phyloP scores from a whole-genome alignment of 1,140 invertebrate genomes.

The Trachymyrmex cornetzi region DNA sequence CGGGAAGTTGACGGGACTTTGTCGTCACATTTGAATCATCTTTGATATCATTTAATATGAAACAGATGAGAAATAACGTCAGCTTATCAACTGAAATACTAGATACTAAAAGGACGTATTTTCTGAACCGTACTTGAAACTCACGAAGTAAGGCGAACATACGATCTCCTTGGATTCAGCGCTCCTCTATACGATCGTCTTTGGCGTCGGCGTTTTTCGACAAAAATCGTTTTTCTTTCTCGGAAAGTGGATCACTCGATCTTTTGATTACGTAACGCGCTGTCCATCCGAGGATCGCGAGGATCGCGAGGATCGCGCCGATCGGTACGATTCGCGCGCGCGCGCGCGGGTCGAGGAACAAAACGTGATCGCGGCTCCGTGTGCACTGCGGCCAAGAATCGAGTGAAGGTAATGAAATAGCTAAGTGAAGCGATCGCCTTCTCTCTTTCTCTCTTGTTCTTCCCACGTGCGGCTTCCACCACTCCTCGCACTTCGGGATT shows the following conservation, averaged over 20 bases:
- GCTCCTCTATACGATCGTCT: background rate
- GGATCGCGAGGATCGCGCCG: constrained; percentile 59
- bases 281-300: constrained; percentile 53
- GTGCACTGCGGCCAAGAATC: constrained; percentile 75
- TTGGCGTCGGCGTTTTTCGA: background rate
- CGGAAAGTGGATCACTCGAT: constrained; percentile 14
- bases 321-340: constrained; percentile 28
- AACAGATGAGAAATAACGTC: too few species aligned
- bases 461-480: constrained; percentile 52
- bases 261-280: constrained; percentile 27
- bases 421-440: constrained; percentile 69
- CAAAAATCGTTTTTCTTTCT: background rate
- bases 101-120: too few species aligned
- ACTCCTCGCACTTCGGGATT: constrained; percentile 41
- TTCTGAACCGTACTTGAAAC: constrained; percentile 20
- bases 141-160: background rate
- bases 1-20: too few species aligned
- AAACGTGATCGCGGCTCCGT: constrained; percentile 66
- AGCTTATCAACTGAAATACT: too few species aligned
- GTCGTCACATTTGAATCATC: too few species aligned
- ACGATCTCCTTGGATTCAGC: background rate
- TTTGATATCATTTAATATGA: too few species aligned
- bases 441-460: constrained; percentile 43
- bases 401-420: constrained; percentile 79
- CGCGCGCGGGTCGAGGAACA: too few species aligned